Base-by-base conservation (phyloP, 2,888 invertebrate genomes). In the Drymonia ruficornis region DNA sequence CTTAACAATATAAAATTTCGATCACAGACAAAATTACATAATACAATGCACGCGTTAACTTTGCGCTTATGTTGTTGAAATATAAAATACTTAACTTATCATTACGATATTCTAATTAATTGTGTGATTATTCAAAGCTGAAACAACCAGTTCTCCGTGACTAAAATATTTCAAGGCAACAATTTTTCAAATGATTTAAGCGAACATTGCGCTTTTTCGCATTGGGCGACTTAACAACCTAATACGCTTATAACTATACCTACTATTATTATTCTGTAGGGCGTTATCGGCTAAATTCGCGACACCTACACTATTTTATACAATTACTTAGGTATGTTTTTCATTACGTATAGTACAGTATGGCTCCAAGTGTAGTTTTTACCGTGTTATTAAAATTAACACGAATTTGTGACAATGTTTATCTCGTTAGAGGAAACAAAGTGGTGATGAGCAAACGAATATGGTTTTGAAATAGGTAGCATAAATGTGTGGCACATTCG, bases 1-100 rank as follows among this genome's bases (percentile, higher is more conserved):
- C 90, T 88, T 91, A 91, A 86, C 82, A 84, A 89, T 91, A 90
- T 87, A 89, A 87, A 86, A 88, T 89, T 89, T 90, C 77, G 89
- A 91, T 91, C 91, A 91, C 91, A 91, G 91, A 90, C 87, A 91
- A 89, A 91, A 91, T 91, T 89, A 90, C 89, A 87, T 83, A 85
- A 83, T 84, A 87, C 84, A 80, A 84, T 83, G 80, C 78, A 84
- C 85, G 83, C 86, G 70, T 80, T 81, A 81, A 80, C 74, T 81
- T 82, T 83, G 86, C 89, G 86, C 84, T 72, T 78, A 84, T 83
- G 80, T 82, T 83, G 78, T 84, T 84, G 80, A 84, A 86, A 83
- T 89, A 89, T 83, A 87, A 89, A 88, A 89, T 84, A 86, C 86
- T 87, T 85, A 87, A 86, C 82, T 87, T 88, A 88, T 83, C 66